These are phyloP conservation scores for Drosophila cracens DNA, from an alignment of 2,888 invertebrate genomes.

Conservation along the genomic window DNA sequence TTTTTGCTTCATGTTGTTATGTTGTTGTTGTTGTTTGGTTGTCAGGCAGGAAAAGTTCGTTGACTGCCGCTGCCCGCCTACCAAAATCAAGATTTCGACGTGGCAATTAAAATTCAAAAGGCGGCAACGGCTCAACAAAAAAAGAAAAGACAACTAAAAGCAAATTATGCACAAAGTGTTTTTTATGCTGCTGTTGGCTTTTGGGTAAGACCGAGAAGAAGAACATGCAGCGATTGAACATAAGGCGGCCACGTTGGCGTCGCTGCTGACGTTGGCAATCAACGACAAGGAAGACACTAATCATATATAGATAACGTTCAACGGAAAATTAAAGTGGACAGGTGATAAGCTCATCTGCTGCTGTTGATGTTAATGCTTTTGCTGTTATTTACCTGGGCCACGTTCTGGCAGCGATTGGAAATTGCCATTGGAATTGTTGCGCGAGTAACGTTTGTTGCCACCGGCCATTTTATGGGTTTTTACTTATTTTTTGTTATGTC, in stretches of 20 bases:
- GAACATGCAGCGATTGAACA: slow-evolving; percentile 45
- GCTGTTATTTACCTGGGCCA: slow-evolving; percentile 84
- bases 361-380: slow-evolving; percentile 13
- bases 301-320: slow-evolving; percentile 62
- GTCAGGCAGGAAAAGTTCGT: slow-evolving; percentile 40
- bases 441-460: slow-evolving; percentile 81
- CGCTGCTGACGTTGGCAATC: slow-evolving; percentile 71
- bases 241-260: slow-evolving; percentile 64
- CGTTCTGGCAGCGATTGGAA: slow-evolving; percentile 83
- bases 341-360: slow-evolving; percentile 41
- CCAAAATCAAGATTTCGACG: slow-evolving; percentile 30
- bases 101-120: slow-evolving; percentile 54
- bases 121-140: slow-evolving; percentile 25
- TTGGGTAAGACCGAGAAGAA: slow-evolving; percentile 5
- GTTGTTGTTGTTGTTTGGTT: slow-evolving; percentile 13
- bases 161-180: slow-evolving; percentile 37
- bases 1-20: slow-evolving; percentile 16
- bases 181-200: slow-evolving; percentile 28
- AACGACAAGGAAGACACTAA: slow-evolving; percentile 11
- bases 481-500: slow-evolving; percentile 13
- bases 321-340: slow-evolving; percentile 52
- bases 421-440: slow-evolving; percentile 83
- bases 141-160: slow-evolving; percentile 10
- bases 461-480: slow-evolving; percentile 80
- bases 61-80: slow-evolving; percentile 38